Base-by-base conservation (phyloP, 1,140 invertebrate genomes). In the Parapsyche elsis region DNA sequence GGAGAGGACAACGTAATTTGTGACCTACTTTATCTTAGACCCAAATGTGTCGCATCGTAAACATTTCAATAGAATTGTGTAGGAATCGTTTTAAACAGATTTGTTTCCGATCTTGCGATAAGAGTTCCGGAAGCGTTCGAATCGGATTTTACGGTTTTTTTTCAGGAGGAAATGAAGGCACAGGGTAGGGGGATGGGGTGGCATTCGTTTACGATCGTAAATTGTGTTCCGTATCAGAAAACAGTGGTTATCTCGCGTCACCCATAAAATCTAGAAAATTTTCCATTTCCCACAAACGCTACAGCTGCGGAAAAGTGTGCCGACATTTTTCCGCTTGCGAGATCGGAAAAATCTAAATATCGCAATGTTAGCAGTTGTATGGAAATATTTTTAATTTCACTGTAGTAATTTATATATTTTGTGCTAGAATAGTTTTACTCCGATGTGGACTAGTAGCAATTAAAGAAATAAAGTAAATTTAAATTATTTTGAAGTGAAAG, bases 121-220 rank as follows among this genome's bases (percentile, higher is more conserved):
- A 30, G 21, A 12, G 12, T 53, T 14, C 10, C 12, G 49, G 16
- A 53, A 53, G 12, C 12, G 49, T 53, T 61, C 59, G 64, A 53
- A 53, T 26, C 64, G 7, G 57, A 19, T 61, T 61, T 61, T 61
- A 67, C 21, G 64, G 21, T 19, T 61, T 61, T 9, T 61, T 38
- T 38, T 61, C 19, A 9, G 21, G 9, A 46, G 45, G 12, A 46
- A 46, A 46, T 23, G 24, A 67, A 67, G 0, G 7, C 0, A 67
- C n/a, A 26, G 59, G 21, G 24, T 26, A 23, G 9, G 5, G 12
- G n/a, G 64, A 2, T 9, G 9, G 5, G 12, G n/a, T 21, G 0
- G 19, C 9, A 61, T 67, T 67, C 24, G 24, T 26, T 26, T 67
- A 21, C 23, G 64, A n/a, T 67, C 64, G 64, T 67, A 67, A 67